A percentile compares a stretch with the other conserved stretches of the same genome.
These are phyloP conservation scores for Poecilia latipinna DNA, from an alignment of 2,113 vertebrate species.

Conservation along the genomic window DNA sequence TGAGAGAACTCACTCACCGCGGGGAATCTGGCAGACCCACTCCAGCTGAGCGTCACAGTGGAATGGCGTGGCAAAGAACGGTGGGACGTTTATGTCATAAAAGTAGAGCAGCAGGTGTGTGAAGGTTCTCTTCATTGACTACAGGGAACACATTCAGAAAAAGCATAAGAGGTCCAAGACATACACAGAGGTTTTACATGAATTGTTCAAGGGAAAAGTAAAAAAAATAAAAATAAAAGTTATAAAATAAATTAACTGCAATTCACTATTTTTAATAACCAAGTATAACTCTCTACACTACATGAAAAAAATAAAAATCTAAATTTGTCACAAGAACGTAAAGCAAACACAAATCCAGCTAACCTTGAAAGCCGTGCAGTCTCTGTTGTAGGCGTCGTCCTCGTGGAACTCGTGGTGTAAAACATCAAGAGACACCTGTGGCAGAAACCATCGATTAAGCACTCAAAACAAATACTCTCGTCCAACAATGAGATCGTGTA, in stretches of 20 bases:
- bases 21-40: constrained; percentile 94
- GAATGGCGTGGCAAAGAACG: constrained; percentile 86
- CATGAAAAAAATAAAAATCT: no score
- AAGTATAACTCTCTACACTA: background rate
- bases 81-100: constrained; percentile 17
- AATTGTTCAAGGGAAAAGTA: background rate
- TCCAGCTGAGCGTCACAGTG: constrained; percentile 90
- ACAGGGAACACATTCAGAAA: constrained; percentile 29
- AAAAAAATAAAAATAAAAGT: background rate
- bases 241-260: background rate
- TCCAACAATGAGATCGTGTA: no score
- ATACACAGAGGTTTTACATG: background rate
- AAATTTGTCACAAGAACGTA: no score
- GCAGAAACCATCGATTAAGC: background rate
- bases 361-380: constrained; percentile 93
- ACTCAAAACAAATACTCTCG: background rate
- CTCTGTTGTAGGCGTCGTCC: constrained; percentile 86
- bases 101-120: constrained; percentile 45
- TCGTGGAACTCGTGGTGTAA: constrained; percentile 84
- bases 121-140: constrained; percentile 68
- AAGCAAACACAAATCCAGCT: background rate
- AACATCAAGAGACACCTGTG: constrained; percentile 85
- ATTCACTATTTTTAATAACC: no score
- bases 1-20: constrained; percentile 78
- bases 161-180: background rate